These are phyloP conservation scores for Erebia palarica DNA, from an alignment of 2,888 invertebrate genomes.

Conservation along the genomic window DNA sequence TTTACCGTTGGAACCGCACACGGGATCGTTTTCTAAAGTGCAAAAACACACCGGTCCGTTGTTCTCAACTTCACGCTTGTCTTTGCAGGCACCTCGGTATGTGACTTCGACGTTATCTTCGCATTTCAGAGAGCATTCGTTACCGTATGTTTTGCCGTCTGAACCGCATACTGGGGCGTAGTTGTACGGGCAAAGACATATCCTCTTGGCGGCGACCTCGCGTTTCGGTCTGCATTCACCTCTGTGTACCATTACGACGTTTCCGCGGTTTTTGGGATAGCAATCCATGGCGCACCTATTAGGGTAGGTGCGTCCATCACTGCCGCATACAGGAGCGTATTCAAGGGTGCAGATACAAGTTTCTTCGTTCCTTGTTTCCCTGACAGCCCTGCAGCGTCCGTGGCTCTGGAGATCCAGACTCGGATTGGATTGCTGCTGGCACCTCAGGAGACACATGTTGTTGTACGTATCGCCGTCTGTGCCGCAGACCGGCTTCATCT, in stretches of 20 bases:
- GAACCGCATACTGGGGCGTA: constrained; percentile 30
- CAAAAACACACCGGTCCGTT: constrained; percentile 18
- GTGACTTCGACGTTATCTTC: constrained; percentile 16
- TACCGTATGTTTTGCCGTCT: constrained; percentile 46
- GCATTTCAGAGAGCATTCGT: constrained; percentile 49
- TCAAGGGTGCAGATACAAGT: constrained; percentile 37
- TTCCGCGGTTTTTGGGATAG: constrained; percentile 17
- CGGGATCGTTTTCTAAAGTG: constrained; percentile 22
- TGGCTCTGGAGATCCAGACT: constrained; percentile 31
- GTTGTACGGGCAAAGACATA: constrained; percentile 26
- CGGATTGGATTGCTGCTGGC: constrained; percentile 51
- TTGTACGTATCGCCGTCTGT: constrained; percentile 87
- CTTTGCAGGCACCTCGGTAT: background rate
- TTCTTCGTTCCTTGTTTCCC: background rate
- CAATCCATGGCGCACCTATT: constrained; percentile 50
- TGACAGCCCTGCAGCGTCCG: constrained; percentile 40
- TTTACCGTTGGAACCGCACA: constrained; percentile 30
- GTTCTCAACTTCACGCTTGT: background rate
- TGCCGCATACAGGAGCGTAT: constrained; percentile 46
- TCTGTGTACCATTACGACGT: constrained; percentile 22
- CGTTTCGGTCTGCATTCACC: constrained; percentile 42
- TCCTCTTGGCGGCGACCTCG: constrained; percentile 21
- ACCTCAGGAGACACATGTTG: constrained; percentile 84
- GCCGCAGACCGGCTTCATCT: constrained; percentile 84
- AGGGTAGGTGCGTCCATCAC: constrained; percentile 45